Evolutionary conservation across 2,888 invertebrate species (phyloP).

Genomic region (Phortica okadai): DNA sequence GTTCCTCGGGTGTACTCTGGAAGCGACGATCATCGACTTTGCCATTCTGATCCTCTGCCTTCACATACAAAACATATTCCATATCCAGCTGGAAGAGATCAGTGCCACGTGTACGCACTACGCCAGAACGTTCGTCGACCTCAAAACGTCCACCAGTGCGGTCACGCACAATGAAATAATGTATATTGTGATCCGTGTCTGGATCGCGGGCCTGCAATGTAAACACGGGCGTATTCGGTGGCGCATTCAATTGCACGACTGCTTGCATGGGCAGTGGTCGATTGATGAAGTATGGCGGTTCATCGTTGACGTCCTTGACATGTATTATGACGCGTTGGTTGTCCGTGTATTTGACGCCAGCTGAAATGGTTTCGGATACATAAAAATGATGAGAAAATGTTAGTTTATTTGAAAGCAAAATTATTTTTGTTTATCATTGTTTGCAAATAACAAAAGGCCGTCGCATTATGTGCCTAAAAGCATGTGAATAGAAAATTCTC

Average conservation of each 20-base stretch:
- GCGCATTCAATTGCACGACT: conserved; percentile 96
- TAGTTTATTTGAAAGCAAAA: conserved; percentile 14
- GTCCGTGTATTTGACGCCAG: conserved; percentile 85
- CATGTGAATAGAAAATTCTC: not conserved
- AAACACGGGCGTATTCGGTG: conserved; percentile 96
- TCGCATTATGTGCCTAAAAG: conserved; percentile 18
- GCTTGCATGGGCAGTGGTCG: conserved; percentile 98
- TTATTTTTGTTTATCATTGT: conserved; percentile 49
- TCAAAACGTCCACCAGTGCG: conserved; percentile 88
- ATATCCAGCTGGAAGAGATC: conserved; percentile 96
- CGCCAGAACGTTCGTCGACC: conserved; percentile 93
- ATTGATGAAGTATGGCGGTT: conserved; percentile 96
- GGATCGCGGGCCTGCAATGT: conserved; percentile 98
- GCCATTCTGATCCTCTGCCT: conserved; percentile 96
- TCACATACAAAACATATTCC: conserved; percentile 97
- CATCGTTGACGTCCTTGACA: conserved; percentile 97
- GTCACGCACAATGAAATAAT: conserved; percentile 96
- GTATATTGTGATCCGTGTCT: conserved; percentile 96
- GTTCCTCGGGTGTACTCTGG: conserved; percentile 94
- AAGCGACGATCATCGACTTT: conserved; percentile 92
- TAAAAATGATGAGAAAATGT: conserved; percentile 23
- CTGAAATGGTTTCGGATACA: conserved; percentile 56
- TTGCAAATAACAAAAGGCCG: conserved; percentile 35
- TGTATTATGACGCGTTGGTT: conserved; percentile 96
- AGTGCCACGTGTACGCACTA: conserved; percentile 92